Base-by-base conservation (phyloP, 2,113 vertebrate species). In the Vidua macroura region DNA sequence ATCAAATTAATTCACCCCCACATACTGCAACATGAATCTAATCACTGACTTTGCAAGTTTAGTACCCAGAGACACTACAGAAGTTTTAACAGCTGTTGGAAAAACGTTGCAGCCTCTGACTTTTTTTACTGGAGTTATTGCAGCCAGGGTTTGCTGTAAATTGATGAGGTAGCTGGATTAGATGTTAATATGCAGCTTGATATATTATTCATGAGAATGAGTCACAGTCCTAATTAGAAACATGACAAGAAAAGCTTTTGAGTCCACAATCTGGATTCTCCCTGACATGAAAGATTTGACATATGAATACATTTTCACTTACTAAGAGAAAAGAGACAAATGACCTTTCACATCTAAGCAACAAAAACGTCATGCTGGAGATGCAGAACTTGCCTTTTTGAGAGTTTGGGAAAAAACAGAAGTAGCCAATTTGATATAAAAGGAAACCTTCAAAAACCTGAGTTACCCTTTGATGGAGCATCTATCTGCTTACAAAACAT, bases 201-300 rank as follows among this genome's bases (percentile, higher is more conserved):
- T 94, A 94, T 93, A 95, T 94, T 94, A 97, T 96, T 96, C 90
- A 97, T 96, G 94, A 96, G 79, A 93, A 79, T 92, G 93, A 97
- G 84, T 96, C 95, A 97, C 62, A 82, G 84, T 69, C 37, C 88
- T 96, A 96, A 97, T 97, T 95, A 96, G 90, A 94, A 95, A 77
- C 86, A 95, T 92, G 93, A 92, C 92, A 97, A 80, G 88, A 92
- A 96, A 96, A 93, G 73, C 79, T 93, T 94, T 92, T 46, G 81
- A 83, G 59, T 88, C 96, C 86, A 82, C 92, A 96, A 77, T 96
- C 92, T 96, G 94, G 84, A 92, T 96, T 95, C 82, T 95, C 44
- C 48, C 62, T 15, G 55, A 95, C 95, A 96, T 86, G 95, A 95
- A 95, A 94, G 86, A 95, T 96, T 79, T 92, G 94, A 97, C 94